These are phyloP conservation scores for Porites australiensis DNA, from an alignment of 64 coral and sea anemone species.

Conservation along the genomic window DNA sequence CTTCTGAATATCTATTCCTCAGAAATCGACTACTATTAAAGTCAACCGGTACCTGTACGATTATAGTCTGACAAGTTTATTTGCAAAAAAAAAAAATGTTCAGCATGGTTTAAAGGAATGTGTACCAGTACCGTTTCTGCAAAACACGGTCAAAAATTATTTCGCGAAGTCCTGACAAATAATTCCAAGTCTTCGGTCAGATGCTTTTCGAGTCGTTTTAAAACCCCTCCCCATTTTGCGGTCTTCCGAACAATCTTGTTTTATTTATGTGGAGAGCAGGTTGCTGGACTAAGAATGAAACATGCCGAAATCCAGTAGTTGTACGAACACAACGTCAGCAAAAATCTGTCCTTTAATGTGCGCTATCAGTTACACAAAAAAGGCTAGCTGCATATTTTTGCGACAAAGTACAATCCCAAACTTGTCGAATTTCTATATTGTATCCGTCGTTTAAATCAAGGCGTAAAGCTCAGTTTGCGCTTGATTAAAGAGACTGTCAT, in stretches of 20 bases:
- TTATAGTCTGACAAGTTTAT: slow-evolving; percentile 19
- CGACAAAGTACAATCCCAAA: too few species aligned
- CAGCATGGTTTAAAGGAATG: slow-evolving; percentile 14
- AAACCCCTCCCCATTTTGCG: slow-evolving; percentile 60
- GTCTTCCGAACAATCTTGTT: slow-evolving; percentile 47
- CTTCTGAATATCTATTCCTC: background rate
- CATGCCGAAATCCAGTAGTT: slow-evolving; percentile 39
- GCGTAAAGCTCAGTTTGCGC: slow-evolving; percentile 36
- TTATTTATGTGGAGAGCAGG: slow-evolving; percentile 45
- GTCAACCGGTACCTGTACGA: slow-evolving; percentile 36
- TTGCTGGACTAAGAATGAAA: slow-evolving; percentile 31
- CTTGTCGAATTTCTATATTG: background rate
- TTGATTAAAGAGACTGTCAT: slow-evolving; percentile 53
- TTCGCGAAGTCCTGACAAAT: slow-evolving; percentile 11
- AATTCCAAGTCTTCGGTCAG: slow-evolving; percentile 2
- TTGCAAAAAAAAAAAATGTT: slow-evolving; percentile 32
- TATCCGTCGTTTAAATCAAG: slow-evolving; percentile 19
- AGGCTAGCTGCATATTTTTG: background rate
- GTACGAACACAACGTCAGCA: background rate
- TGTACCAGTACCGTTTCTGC: background rate
- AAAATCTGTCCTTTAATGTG: background rate
- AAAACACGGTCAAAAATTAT: background rate
- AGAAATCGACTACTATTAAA: slow-evolving; percentile 11
- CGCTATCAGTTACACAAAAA: background rate
- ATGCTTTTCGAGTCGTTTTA: slow-evolving; percentile 47